Percentiles rank a stretch among this genome's conserved stretches.
Conservation (phyloP, 1,140 invertebrate genomes). For the Drosophila tani region DNA sequence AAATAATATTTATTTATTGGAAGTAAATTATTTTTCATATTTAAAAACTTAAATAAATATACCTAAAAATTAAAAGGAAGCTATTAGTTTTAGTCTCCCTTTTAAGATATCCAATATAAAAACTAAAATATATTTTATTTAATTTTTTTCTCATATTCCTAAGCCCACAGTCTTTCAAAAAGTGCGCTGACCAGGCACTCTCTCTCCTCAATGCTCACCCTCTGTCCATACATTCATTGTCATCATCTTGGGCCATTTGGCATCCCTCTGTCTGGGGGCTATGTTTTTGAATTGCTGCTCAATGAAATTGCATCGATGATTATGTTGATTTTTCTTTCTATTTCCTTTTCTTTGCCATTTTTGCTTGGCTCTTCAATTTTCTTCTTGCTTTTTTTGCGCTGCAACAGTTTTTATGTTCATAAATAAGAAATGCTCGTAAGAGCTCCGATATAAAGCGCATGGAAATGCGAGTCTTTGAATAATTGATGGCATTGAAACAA, state of each 20-base stretch:
- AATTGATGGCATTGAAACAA: constrained; percentile 61
- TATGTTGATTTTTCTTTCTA: constrained; percentile 68
- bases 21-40: too few relatives aligned
- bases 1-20: too few relatives aligned
- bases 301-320: constrained; percentile 80
- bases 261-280: constrained; percentile 30
- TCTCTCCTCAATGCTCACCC: neutral
- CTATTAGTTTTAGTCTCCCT: neutral
- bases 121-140: neutral
- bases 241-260: constrained; percentile 61
- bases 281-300: constrained; percentile 81
- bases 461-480: constrained; percentile 73
- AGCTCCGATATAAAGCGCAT: constrained; percentile 51
- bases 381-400: constrained; percentile 15
- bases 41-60: too few relatives aligned
- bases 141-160: too few relatives aligned
- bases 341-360: constrained; percentile 28
- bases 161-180: constrained; percentile 5
- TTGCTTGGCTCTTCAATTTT: constrained; percentile 60
- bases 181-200: constrained; percentile 31
- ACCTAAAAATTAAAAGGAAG: too few relatives aligned
- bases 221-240: constrained; percentile 36
- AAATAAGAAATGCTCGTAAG: constrained; percentile 58
- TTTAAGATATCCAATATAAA: neutral
- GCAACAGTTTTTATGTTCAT: constrained; percentile 65